These are phyloP conservation scores for Yasuhikotakia modesta DNA, from an alignment of 2,797 vertebrate genomes.

Conservation along the genomic window DNA sequence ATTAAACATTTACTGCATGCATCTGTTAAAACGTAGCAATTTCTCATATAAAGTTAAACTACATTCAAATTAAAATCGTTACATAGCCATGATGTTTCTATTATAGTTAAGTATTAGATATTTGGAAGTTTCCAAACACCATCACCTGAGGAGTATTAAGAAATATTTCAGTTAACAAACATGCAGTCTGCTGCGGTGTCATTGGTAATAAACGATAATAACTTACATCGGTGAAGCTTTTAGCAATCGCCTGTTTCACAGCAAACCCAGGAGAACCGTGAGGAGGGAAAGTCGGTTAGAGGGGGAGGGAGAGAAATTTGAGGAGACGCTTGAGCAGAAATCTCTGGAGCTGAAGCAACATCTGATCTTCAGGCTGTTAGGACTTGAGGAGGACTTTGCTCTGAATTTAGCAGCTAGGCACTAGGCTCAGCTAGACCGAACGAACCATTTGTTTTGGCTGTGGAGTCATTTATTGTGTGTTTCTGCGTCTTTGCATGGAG, in stretches of 20 bases:
- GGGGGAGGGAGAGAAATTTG: slow-evolving; percentile 1
- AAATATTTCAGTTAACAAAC: slow-evolving; percentile 10
- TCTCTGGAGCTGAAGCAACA: slow-evolving; percentile 33
- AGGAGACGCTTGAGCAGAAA: slow-evolving; percentile 4
- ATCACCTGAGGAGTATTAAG: slow-evolving; percentile 18
- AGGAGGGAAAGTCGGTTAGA: slow-evolving; percentile 21
- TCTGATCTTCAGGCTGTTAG: slow-evolving; percentile 42
- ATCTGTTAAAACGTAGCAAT: neutral
- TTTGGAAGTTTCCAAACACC: neutral
- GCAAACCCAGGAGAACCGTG: slow-evolving; percentile 36
- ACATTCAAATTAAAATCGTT: no score
- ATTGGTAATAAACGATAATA: slow-evolving; percentile 21
- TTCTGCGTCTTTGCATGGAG: neutral
- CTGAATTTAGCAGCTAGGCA: slow-evolving; percentile 15
- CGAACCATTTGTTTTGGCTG: slow-evolving; percentile 20
- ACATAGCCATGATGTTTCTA: no score
- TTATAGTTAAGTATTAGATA: no score
- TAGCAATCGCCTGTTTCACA: slow-evolving; percentile 22
- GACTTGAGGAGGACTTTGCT: slow-evolving; percentile 25
- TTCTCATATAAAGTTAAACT: no score
- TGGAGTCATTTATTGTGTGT: neutral
- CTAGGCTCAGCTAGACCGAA: slow-evolving; percentile 15
- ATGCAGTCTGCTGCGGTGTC: slow-evolving; percentile 28
- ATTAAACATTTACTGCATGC: slow-evolving; percentile 24
- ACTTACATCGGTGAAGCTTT: slow-evolving; percentile 17